Evolutionary conservation across 2,113 vertebrate genomes (phyloP).

Genomic region (Nematolebias whitei): DNA sequence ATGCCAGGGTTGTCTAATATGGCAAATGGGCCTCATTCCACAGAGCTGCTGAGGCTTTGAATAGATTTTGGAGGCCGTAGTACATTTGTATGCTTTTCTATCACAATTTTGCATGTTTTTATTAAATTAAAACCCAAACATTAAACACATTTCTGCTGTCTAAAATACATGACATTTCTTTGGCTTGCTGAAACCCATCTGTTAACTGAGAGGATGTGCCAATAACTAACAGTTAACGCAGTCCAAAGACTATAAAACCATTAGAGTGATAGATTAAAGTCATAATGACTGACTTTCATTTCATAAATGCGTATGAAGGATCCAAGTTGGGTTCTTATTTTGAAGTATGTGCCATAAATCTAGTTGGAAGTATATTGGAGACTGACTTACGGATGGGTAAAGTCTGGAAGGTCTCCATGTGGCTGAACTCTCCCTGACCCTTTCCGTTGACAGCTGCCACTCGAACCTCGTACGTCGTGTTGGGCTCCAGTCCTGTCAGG

Average conservation of each 20-base stretch:
- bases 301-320: neutral
- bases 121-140: slow-evolving; percentile 3
- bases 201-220: slow-evolving; percentile 2
- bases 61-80: slow-evolving; percentile 15
- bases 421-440: slow-evolving; percentile 96
- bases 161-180: neutral
- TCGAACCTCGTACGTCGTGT: slow-evolving; percentile 94
- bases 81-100: slow-evolving; percentile 10
- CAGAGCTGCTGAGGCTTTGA: slow-evolving; percentile 18
- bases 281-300: slow-evolving; percentile 2
- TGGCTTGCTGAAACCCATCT: neutral
- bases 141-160: neutral
- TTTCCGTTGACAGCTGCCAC: slow-evolving; percentile 97
- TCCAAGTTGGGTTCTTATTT: slow-evolving; percentile 15
- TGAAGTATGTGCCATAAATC: slow-evolving; percentile 1
- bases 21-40: slow-evolving; percentile 32
- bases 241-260: slow-evolving; percentile 1
- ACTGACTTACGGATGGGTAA: slow-evolving; percentile 94
- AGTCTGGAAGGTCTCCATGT: slow-evolving; percentile 93
- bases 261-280: neutral
- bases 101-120: neutral
- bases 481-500: slow-evolving; percentile 93
- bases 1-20: slow-evolving; percentile 1
- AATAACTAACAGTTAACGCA: slow-evolving; percentile 2
- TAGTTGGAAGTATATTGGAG: neutral